These are phyloP conservation scores for Lamellibrachia columna DNA, from an alignment of 2,888 invertebrate genomes.

Conservation along the genomic window DNA sequence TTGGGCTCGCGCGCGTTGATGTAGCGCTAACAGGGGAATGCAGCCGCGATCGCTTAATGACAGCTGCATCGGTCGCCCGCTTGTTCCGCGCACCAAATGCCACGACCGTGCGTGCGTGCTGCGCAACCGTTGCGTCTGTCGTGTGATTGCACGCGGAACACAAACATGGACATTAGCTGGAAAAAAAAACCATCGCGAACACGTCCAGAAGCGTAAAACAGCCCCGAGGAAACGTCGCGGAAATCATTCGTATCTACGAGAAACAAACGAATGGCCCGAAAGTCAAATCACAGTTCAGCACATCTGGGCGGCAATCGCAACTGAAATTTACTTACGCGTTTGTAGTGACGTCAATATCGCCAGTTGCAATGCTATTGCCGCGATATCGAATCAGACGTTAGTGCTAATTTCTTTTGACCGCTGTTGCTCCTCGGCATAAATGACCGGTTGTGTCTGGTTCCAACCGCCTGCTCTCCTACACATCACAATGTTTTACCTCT, in stretches of 20 bases:
- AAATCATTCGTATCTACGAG: background rate
- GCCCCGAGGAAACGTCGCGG: background rate
- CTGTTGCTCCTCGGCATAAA: background rate
- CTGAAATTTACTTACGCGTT: background rate
- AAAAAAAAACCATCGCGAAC: background rate
- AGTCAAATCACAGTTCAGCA: background rate
- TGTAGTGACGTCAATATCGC: background rate
- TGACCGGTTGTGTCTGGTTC: background rate
- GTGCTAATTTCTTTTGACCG: background rate
- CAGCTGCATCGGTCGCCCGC: background rate
- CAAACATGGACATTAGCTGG: background rate
- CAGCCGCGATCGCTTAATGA: constrained; percentile 1
- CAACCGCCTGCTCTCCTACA: background rate
- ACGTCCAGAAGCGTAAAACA: background rate
- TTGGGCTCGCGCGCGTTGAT: constrained; percentile 6
- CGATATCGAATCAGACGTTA: background rate
- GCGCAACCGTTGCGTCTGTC: background rate
- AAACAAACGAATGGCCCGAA: background rate
- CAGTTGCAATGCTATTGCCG: background rate
- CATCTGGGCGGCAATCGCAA: background rate
- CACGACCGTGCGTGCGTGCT: background rate
- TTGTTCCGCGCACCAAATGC: constrained; percentile 11
- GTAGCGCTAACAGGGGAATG: constrained; percentile 11
- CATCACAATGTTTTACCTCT: too few relatives aligned
- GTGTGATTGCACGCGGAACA: background rate